phyloP scores from a whole-genome alignment of 2,888 invertebrate genomes.

The Diachrysia chrysitis region DNA sequence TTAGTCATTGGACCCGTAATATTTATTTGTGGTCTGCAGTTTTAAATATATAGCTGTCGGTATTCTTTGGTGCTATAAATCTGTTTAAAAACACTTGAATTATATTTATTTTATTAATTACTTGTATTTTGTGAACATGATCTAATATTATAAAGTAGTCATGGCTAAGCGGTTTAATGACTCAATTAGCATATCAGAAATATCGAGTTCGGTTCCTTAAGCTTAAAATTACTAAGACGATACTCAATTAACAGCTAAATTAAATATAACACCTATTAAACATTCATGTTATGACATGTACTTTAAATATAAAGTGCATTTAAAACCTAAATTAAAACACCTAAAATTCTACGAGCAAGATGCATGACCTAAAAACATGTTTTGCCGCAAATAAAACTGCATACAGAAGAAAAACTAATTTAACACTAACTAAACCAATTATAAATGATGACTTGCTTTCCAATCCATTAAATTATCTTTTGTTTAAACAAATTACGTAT shows the following conservation, averaged over 20 bases:
- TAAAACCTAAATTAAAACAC: slow-evolving; percentile 27
- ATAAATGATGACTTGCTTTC: background rate
- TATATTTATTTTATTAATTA: background rate
- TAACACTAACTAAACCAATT: slow-evolving; percentile 2
- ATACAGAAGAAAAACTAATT: background rate
- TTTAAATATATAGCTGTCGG: slow-evolving; percentile 10
- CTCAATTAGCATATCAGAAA: background rate
- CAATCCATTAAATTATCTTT: slow-evolving; percentile 10
- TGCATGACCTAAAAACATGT: slow-evolving; percentile 17
- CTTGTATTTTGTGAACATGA: background rate
- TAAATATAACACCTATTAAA: background rate
- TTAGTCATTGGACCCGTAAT: slow-evolving; percentile 40
- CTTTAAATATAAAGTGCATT: slow-evolving; percentile 1
- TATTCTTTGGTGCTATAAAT: background rate
- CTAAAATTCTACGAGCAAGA: slow-evolving; percentile 14
- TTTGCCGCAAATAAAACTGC: slow-evolving; percentile 29
- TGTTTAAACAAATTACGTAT: slow-evolving; percentile 31
- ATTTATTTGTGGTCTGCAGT: slow-evolving; percentile 25
- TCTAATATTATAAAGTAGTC: background rate
- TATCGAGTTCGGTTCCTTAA: background rate
- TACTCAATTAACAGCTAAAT: background rate
- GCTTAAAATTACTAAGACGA: background rate
- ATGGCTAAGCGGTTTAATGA: background rate
- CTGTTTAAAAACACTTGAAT: background rate
- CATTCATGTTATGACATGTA: slow-evolving; percentile 21